Conservation (phyloP, 2,797 vertebrate genomes). For the Platalea minor region DNA sequence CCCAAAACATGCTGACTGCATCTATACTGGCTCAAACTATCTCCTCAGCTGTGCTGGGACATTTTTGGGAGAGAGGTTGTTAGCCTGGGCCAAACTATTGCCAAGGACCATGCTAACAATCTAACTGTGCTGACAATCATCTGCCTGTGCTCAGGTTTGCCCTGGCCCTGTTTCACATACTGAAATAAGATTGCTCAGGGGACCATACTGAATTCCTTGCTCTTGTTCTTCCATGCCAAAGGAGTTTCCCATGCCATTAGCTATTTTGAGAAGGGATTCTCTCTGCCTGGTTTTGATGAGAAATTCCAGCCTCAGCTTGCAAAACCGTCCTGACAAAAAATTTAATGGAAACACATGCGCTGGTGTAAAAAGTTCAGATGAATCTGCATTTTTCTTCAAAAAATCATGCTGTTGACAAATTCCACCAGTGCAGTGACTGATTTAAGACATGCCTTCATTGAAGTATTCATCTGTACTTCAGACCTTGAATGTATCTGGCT, state of each 20-base stretch:
- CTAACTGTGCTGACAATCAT: constrained; percentile 32
- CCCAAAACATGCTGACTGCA: constrained; percentile 53
- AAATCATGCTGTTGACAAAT: constrained; percentile 29
- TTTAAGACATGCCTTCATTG: constrained; percentile 3
- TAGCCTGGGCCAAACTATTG: constrained; percentile 29
- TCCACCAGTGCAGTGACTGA: background rate
- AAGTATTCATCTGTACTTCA: constrained; percentile 24
- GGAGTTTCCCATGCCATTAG: constrained; percentile 30
- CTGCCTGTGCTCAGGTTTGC: constrained; percentile 20
- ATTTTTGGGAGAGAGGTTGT: constrained; percentile 11
- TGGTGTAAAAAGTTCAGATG: constrained; percentile 39
- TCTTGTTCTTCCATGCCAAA: background rate
- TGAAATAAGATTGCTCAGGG: constrained; percentile 35
- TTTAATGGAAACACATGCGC: constrained; percentile 29
- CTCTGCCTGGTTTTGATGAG: constrained; percentile 37
- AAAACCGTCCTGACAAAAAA: constrained; percentile 14
- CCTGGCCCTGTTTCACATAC: constrained; percentile 1
- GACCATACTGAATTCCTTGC: background rate
- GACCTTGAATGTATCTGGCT: constrained; percentile 19
- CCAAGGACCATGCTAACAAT: constrained; percentile 23
- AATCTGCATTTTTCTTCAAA: constrained; percentile 43
- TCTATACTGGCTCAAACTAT: constrained; percentile 45
- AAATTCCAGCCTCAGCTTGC: constrained; percentile 41
- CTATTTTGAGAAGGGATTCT: constrained; percentile 43
- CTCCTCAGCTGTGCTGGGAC: constrained; percentile 39